A percentile compares a stretch with the other conserved stretches of the same genome.
Conservation (phyloP, 2,888 invertebrate genomes). For the Pristionchus mayeri region DNA sequence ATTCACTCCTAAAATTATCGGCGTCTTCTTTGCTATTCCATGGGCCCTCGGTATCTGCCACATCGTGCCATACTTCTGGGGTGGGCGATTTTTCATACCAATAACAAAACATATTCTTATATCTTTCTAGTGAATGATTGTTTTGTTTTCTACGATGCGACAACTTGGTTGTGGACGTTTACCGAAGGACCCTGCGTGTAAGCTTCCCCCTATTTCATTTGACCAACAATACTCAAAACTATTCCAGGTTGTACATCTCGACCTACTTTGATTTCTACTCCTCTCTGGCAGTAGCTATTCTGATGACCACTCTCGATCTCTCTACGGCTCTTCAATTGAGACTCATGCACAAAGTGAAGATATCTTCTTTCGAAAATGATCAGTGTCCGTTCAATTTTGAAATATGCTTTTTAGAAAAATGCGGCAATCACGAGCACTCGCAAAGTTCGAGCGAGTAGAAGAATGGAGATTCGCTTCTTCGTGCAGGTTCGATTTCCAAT, state of each 20-base stretch:
- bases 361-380: too few relatives aligned
- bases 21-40: conserved; percentile 52
- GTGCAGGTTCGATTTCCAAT: background rate
- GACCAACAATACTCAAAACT: too few relatives aligned
- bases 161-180: conserved; percentile 56
- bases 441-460: background rate
- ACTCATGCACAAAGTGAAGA: conserved; percentile 1
- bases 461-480: conserved; percentile 32
- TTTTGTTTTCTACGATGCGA: conserved; percentile 55
- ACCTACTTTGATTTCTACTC: conserved; percentile 58
- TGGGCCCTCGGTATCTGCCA: conserved; percentile 58
- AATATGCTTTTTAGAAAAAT: background rate
- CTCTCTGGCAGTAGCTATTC: conserved; percentile 55
- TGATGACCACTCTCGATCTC: conserved; percentile 56
- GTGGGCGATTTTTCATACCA: conserved; percentile 9
- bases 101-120: background rate
- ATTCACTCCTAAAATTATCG: conserved; percentile 48
- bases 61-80: conserved; percentile 60
- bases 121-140: conserved; percentile 48
- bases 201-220: background rate
- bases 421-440: background rate
- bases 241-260: conserved; percentile 23
- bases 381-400: too few relatives aligned
- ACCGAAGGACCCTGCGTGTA: conserved; percentile 30
- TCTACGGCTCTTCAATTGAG: conserved; percentile 49